Evolutionary conservation across 2,113 vertebrate species (phyloP).

Genomic region (Thermophis baileyi): DNA sequence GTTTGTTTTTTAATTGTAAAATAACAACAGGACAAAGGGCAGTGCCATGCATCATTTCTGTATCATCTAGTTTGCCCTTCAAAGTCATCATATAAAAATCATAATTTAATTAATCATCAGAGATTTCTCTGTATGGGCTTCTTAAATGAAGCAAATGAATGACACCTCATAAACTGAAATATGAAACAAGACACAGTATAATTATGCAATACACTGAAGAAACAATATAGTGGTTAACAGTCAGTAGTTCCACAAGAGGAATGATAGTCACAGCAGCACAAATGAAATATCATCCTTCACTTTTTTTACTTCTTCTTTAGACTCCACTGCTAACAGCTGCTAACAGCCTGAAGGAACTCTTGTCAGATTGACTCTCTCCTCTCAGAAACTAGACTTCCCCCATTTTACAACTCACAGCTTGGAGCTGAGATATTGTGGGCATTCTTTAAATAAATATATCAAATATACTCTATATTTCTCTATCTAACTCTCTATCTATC

Average conservation of each 20-base stretch:
- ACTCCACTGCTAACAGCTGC: background rate
- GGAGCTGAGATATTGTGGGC: background rate
- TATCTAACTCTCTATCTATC: background rate
- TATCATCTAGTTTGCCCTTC: background rate
- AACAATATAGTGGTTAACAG: background rate
- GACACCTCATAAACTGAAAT: background rate
- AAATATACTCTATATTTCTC: background rate
- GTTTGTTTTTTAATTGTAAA: background rate
- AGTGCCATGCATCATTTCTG: background rate
- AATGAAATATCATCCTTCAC: background rate
- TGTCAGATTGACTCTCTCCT: background rate
- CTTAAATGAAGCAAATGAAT: background rate
- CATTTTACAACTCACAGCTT: background rate
- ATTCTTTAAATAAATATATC: background rate
- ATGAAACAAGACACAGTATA: background rate
- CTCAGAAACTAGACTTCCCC: background rate
- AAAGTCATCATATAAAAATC: background rate
- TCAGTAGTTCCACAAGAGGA: background rate
- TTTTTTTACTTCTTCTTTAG: background rate
- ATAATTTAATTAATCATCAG: background rate
- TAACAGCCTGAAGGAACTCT: background rate
- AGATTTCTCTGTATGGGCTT: background rate
- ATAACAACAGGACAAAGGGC: background rate
- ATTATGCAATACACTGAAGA: background rate
- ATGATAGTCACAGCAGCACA: background rate